Evolutionary conservation across 2,888 invertebrate genomes (phyloP), one percentile per base, ranked within the genome.

Genomic region (Gymnosoma rotundatum): DNA sequence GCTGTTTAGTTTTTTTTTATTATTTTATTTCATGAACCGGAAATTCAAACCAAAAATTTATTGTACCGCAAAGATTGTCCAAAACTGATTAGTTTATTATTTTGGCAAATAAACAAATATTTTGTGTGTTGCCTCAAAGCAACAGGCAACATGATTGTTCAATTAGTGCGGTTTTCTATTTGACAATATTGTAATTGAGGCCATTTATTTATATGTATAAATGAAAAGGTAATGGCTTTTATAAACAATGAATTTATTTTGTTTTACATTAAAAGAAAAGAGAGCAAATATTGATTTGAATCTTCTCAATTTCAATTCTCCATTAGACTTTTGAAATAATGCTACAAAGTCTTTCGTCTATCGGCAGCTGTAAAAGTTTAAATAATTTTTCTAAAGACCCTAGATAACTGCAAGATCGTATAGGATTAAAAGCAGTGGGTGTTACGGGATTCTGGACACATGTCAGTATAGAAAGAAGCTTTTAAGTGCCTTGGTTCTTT

Each of bases 111-210:
- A 76, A 75, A 72, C 66, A 80, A 76, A 61, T 72, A 54, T 70
- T 58, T 50, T 42, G 54, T 20, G n/a, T 63, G 6, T 16, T 50
- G 18, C 10, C 32, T 7, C 32, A 32, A 7, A 45, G 12, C 12
- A 21, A 10, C 20, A 67, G 61, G 54, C 73, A 74, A 25, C 10
- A 45, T 66, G 72, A 83, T 85, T 86, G 86, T 84, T 86, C 86
- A 86, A 86, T 86, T 86, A 86, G 86, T 86, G 86, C 70, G 86
- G 86, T 86, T 86, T 85, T 61, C 14, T 56, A 76, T 72, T 64
- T 80, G 83, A 83, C 83, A 83, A 73, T 80, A 80, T 73, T 76
- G 45, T 67, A 80, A 76, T 73, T 76, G 63, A 54, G 64, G 20
- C 9, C 58, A 64, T 50, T 67, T 67, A 7, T 42, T 18, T n/a